Evolutionary conservation across 2,888 invertebrate species (phyloP).

Genomic region (Callimorpha dominula): DNA sequence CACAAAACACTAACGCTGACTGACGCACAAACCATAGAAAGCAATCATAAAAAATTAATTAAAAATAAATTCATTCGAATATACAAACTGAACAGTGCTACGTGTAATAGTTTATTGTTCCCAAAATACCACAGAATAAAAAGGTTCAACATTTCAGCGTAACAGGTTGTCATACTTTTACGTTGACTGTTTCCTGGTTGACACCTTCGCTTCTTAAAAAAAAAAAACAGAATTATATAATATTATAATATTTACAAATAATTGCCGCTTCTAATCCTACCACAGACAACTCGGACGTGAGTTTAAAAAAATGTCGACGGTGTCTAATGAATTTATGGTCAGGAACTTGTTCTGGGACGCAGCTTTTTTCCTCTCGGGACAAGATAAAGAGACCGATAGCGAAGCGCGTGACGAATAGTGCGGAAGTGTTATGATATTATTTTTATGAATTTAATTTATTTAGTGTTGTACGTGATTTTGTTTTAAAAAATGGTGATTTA

Average conservation of each 20-base stretch:
- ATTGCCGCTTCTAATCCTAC: constrained; percentile 61
- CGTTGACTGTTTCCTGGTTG: background rate
- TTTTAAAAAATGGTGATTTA: background rate
- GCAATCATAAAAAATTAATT: too few species aligned
- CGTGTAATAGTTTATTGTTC: too few species aligned
- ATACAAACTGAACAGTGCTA: too few species aligned
- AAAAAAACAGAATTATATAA: background rate
- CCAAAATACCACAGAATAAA: too few species aligned
- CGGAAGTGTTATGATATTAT: constrained; percentile 48
- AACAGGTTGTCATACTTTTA: too few species aligned
- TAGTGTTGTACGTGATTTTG: background rate
- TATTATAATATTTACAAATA: background rate
- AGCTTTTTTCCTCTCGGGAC: constrained; percentile 76
- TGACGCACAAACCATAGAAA: too few species aligned
- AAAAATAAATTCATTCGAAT: too few species aligned
- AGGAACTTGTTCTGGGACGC: constrained; percentile 79
- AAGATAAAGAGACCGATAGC: constrained; percentile 79
- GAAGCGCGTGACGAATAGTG: constrained; percentile 69
- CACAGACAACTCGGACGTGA: constrained; percentile 66
- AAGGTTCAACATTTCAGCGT: too few species aligned
- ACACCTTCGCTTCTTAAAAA: background rate
- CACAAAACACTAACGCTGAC: too few species aligned
- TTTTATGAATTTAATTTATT: constrained; percentile 18
- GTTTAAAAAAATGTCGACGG: constrained; percentile 80
- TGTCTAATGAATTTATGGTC: constrained; percentile 87